A percentile compares a stretch with the other conserved stretches of the same genome.
Evolutionary conservation across 2,113 vertebrate species (phyloP).

Genomic region (Gorilla gorilla): DNA sequence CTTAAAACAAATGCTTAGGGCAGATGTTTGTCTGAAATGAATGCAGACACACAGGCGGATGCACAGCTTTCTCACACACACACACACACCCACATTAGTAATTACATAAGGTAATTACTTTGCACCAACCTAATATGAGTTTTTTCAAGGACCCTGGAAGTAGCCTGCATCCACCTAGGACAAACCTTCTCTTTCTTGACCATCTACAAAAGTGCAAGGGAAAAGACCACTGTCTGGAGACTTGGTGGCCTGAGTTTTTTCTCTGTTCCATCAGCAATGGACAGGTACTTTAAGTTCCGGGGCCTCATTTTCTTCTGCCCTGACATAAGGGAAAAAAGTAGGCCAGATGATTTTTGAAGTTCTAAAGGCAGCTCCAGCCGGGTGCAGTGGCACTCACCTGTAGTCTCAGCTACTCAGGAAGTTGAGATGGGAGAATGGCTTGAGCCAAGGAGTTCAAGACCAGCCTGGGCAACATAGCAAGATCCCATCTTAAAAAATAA

Average conservation of each 20-base stretch:
- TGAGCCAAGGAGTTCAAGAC: neutral
- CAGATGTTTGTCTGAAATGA: neutral
- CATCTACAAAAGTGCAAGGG: neutral
- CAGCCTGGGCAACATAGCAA: neutral
- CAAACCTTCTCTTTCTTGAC: neutral
- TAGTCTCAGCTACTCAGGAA: neutral
- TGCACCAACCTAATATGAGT: too few species aligned
- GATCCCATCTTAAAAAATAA: neutral
- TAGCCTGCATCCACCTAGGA: neutral
- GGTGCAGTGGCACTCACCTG: neutral
- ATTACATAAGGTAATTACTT: too few species aligned
- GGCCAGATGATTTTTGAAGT: neutral
- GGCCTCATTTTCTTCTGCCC: neutral
- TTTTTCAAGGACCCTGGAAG: neutral
- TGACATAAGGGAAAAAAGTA: neutral
- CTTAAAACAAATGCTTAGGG: neutral
- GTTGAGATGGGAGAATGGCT: neutral
- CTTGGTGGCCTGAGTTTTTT: neutral
- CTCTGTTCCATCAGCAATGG: accelerated
- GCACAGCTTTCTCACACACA: neutral
- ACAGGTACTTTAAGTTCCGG: neutral
- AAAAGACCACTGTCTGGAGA: neutral
- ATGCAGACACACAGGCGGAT: neutral
- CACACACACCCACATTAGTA: too few species aligned
- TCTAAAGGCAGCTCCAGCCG: neutral